Base-by-base conservation (phyloP, 35 echinoderm and acorn worm species). In the Amphiura filiformis region DNA sequence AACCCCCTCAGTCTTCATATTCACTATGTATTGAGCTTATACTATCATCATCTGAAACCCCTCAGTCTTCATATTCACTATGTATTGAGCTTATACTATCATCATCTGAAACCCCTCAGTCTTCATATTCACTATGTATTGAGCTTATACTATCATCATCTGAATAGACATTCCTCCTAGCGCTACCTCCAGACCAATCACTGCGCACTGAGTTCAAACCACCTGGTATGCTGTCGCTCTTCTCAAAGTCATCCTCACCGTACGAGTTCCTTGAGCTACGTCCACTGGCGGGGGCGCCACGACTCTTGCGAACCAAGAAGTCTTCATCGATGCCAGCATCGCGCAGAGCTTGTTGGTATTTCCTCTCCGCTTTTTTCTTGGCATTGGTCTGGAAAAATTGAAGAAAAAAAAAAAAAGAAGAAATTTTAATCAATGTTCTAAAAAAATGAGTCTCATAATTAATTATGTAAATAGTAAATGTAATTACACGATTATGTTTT, bases 311-410 rank as follows among this genome's bases (percentile, higher is more conserved):
- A 0, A 91, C 86, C 32, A 98, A 35, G 76, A 98, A 98, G 35
- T 93, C 92, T 70, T 98, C 96, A 49, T 91, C 89, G 17, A 98
- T 75, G 20, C 96, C 96, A 32, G 96, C 96, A 76, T 85, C 88
- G 41, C 78, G 78, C 17, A 98, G 83, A 26, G 96, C 96, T 32
- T 94, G 78, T 39, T 94, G 82, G 86, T 98, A 98, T 36, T 98
- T 93, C 22, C 86, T 52, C 44, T 98, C 96, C 0, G 96, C 96
- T 22, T 85, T 65, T 78, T 93, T 91, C 84, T 98, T 93, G 26
- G 96, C 96, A 89, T 92, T 94, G n/a, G 87, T 49, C 96, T 98
- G 47, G 13, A 40, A 79, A 44, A n/a, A n/a, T n/a, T n/a, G n/a
- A n/a, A n/a, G n/a, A n/a, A n/a, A 31, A 78, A 23, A 65, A 85